Conservation (phyloP, 1,140 invertebrate species). For the Mamestra configurata region DNA sequence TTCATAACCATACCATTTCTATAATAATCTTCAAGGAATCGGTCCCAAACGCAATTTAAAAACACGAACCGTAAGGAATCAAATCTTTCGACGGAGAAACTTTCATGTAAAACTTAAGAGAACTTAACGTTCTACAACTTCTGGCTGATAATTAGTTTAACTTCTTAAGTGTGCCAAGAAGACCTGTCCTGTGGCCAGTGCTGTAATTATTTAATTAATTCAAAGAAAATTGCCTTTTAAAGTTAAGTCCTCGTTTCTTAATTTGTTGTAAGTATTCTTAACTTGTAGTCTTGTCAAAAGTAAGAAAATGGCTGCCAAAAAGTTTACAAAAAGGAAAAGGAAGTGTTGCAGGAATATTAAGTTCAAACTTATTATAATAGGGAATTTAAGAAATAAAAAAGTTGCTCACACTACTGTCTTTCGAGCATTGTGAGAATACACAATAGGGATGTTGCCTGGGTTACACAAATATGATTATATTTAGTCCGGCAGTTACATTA, state of each 20-base stretch:
- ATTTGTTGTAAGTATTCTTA: too few relatives aligned
- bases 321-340: too few relatives aligned
- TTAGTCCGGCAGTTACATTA: too few relatives aligned
- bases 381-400: too few relatives aligned
- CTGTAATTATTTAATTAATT: constrained; percentile 11
- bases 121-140: not conserved
- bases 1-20: not conserved
- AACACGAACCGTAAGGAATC: not conserved
- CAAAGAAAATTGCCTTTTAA: not conserved
- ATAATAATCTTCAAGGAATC: not conserved
- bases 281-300: too few relatives aligned
- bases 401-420: too few relatives aligned
- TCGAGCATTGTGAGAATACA: too few relatives aligned
- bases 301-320: too few relatives aligned
- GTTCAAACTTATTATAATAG: too few relatives aligned
- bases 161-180: not conserved
- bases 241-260: not conserved
- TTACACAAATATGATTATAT: too few relatives aligned
- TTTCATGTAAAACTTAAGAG: constrained; percentile 1
- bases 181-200: not conserved
- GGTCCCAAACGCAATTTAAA: not conserved
- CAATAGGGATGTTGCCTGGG: too few relatives aligned
- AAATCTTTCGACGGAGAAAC: not conserved
- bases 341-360: too few relatives aligned
- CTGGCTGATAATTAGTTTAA: constrained; percentile 12